Conservation (phyloP, 2,797 vertebrate genomes). For the Thalassophryne amazonica region DNA sequence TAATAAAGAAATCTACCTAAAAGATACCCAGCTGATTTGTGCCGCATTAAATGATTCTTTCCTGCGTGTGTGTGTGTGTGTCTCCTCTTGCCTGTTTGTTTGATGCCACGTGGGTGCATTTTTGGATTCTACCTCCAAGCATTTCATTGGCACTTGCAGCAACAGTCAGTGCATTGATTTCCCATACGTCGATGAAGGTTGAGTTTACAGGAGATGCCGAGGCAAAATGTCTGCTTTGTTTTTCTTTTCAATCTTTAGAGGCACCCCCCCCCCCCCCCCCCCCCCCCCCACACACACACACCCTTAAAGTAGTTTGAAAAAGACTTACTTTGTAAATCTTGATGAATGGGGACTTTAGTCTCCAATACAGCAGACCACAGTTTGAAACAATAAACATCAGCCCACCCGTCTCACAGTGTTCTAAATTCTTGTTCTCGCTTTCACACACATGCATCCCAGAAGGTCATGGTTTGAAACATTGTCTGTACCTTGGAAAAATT, state of each 20-base stretch:
- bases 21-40: slow-evolving; percentile 44
- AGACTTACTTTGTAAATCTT: slow-evolving; percentile 9
- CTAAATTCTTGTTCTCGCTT: no score
- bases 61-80: slow-evolving; percentile 7
- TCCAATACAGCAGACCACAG: not conserved
- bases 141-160: slow-evolving; percentile 61
- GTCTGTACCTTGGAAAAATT: no score
- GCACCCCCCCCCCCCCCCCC: not conserved
- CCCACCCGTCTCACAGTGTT: no score
- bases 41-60: slow-evolving; percentile 35
- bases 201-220: slow-evolving; percentile 58
- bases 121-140: slow-evolving; percentile 45
- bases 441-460: no score
- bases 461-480: no score
- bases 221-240: slow-evolving; percentile 36
- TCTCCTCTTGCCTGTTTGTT: slow-evolving; percentile 41
- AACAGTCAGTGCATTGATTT: slow-evolving; percentile 70
- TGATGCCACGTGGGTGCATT: slow-evolving; percentile 43
- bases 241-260: not conserved
- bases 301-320: not conserved
- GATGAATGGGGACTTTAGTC: not conserved
- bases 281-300: slow-evolving; percentile 1
- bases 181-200: slow-evolving; percentile 62
- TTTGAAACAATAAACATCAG: not conserved
- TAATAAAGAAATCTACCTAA: slow-evolving; percentile 37